Evolutionary conservation across 2,113 vertebrate genomes (phyloP).

Genomic region (Calidris pygmaea): DNA sequence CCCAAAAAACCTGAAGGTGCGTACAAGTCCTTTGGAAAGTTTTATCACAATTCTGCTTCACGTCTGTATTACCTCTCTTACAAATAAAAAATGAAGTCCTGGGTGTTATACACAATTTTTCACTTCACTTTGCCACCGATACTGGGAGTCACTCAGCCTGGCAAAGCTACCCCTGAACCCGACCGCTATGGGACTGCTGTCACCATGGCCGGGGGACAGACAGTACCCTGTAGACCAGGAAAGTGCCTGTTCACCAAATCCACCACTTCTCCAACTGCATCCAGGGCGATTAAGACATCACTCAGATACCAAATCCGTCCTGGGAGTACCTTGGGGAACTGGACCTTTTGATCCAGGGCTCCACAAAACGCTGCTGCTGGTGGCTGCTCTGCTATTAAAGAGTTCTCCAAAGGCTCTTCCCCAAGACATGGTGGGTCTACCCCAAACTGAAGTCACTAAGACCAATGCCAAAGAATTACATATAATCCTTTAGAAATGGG

Average conservation of each 20-base stretch:
- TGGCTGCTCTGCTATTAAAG: neutral
- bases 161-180: neutral
- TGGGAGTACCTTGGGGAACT: neutral
- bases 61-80: neutral
- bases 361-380: neutral
- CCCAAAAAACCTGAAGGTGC: neutral
- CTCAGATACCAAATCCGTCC: neutral
- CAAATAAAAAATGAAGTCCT: neutral
- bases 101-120: neutral
- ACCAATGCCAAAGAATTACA: neutral
- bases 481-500: neutral
- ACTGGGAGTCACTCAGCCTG: neutral
- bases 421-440: neutral
- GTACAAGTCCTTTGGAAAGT: neutral
- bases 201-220: neutral
- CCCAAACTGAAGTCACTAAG: neutral
- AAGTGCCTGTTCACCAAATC: fast-evolving
- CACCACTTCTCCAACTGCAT: neutral
- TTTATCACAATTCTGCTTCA: neutral
- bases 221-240: fast-evolving
- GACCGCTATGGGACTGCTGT: fast-evolving
- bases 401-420: neutral
- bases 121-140: neutral
- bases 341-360: neutral
- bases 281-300: neutral